Evolutionary conservation across 2,797 vertebrate species (phyloP).

Genomic region (Amblyraja radiata): DNA sequence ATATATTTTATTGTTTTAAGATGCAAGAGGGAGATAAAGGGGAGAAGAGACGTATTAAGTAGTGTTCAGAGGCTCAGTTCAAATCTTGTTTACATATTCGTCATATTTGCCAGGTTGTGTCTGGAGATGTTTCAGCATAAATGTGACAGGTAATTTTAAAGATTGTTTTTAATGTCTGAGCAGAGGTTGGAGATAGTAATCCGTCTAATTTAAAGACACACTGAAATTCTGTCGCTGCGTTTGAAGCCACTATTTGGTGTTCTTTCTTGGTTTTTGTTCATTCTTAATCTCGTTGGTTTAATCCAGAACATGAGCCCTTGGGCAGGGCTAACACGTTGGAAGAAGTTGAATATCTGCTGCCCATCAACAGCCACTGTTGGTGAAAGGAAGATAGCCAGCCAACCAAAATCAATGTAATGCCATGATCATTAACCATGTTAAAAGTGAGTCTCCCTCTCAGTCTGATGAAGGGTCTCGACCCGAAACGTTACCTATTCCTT

Average conservation of each 20-base stretch:
- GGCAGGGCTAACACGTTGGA: background rate
- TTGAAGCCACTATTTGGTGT: background rate
- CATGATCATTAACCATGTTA: no score
- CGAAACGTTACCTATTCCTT: no score
- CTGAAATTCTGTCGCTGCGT: background rate
- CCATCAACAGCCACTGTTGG: background rate
- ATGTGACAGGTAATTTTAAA: conserved; percentile 28
- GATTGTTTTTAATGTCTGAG: background rate
- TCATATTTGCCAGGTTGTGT: conserved; percentile 35
- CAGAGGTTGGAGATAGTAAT: conserved; percentile 8
- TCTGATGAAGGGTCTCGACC: no score
- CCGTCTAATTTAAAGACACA: conserved; percentile 20
- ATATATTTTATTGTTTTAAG: conserved; percentile 37
- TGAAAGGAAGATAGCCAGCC: background rate
- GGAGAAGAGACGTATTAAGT: background rate
- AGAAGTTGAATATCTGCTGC: background rate
- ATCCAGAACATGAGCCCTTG: background rate
- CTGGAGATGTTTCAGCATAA: conserved; percentile 37
- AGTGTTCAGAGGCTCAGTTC: background rate
- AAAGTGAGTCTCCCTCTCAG: no score
- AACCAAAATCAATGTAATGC: background rate
- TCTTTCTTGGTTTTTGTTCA: background rate
- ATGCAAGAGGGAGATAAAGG: background rate
- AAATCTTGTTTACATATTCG: conserved; percentile 36
- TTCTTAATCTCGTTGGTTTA: background rate